phyloP scores from a whole-genome alignment of 2,888 invertebrate species.

The Rhingia campestris region DNA sequence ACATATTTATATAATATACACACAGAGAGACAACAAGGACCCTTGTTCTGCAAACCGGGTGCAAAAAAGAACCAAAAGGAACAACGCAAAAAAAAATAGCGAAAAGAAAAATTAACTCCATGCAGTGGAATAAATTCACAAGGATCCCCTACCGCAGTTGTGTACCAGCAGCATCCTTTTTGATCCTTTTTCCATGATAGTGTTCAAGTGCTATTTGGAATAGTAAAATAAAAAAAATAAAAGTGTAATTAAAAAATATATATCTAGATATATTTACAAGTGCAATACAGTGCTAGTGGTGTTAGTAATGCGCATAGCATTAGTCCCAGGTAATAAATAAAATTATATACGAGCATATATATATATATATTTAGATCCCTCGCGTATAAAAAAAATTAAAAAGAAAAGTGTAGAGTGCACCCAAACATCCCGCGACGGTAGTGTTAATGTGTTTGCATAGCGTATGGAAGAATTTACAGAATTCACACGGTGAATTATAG shows the following conservation, averaged over 20 bases:
- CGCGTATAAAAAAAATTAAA: conserved; percentile 6
- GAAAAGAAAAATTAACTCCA: conserved; percentile 60
- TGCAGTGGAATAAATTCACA: conserved; percentile 71
- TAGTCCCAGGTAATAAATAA: conserved; percentile 47
- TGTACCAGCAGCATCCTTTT: conserved; percentile 50
- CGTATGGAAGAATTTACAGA: conserved; percentile 67
- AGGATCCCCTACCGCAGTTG: conserved; percentile 55
- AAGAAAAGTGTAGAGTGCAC: conserved; percentile 37
- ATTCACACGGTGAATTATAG: conserved; percentile 74
- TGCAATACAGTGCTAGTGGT: conserved; percentile 49
- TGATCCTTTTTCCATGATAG: conserved; percentile 58
- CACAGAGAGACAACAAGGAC: conserved; percentile 30
- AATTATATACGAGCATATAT: conserved; percentile 16
- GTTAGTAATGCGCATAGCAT: conserved; percentile 56
- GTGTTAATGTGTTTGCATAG: conserved; percentile 71
- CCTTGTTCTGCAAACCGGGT: conserved; percentile 14
- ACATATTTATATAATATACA: background rate
- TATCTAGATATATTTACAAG: conserved; percentile 38
- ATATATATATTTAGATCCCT: conserved; percentile 1
- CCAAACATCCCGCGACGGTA: conserved; percentile 44
- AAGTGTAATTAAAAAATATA: conserved; percentile 61
- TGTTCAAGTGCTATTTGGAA: conserved; percentile 56
- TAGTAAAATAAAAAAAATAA: conserved; percentile 35
- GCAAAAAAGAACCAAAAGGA: conserved; percentile 21
- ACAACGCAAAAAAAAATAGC: conserved; percentile 26